phyloP scores from a whole-genome alignment of 2,888 invertebrate species.

The Zonitis immaculata region DNA sequence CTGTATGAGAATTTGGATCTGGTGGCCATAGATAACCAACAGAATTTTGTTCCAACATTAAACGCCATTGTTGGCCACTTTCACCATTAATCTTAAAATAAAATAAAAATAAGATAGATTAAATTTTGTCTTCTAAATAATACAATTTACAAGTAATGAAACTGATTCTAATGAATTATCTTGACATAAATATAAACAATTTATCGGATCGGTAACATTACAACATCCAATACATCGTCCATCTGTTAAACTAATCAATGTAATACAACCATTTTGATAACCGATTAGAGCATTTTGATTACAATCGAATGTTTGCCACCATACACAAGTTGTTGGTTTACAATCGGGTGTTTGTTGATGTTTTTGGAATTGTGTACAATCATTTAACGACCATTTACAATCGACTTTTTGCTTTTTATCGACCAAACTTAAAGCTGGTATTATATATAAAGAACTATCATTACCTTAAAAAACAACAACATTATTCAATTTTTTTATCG shows the following conservation, averaged over 20 bases:
- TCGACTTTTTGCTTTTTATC: conserved; percentile 53
- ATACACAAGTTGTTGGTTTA: conserved; percentile 61
- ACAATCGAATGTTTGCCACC: conserved; percentile 74
- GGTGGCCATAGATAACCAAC: conserved; percentile 67
- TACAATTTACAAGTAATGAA: conserved; percentile 62
- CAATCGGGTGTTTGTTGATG: conserved; percentile 40
- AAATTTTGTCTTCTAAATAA: too few relatives aligned
- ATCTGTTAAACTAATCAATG: conserved; percentile 64
- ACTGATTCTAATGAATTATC: conserved; percentile 64
- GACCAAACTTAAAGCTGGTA: conserved; percentile 57
- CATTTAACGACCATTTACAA: conserved; percentile 56
- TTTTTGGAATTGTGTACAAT: conserved; percentile 53
- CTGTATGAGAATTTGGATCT: conserved; percentile 39
- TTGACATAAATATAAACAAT: conserved; percentile 63
- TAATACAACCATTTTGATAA: conserved; percentile 59
- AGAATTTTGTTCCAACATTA: conserved; percentile 73
- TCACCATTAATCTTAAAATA: conserved; percentile 41
- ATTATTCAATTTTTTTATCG: too few relatives aligned
- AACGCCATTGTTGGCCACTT: conserved; percentile 74
- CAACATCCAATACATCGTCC: conserved; percentile 64
- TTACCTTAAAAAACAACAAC: conserved; percentile 51
- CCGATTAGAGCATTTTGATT: conserved; percentile 67
- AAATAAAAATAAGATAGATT: conserved; percentile 6
- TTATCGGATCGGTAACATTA: conserved; percentile 60
- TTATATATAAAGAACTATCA: conserved; percentile 58